Evolutionary conservation across 2,113 vertebrate species (phyloP), one percentile per base, ranked within the genome.

Genomic region (Clarias batrachus): DNA sequence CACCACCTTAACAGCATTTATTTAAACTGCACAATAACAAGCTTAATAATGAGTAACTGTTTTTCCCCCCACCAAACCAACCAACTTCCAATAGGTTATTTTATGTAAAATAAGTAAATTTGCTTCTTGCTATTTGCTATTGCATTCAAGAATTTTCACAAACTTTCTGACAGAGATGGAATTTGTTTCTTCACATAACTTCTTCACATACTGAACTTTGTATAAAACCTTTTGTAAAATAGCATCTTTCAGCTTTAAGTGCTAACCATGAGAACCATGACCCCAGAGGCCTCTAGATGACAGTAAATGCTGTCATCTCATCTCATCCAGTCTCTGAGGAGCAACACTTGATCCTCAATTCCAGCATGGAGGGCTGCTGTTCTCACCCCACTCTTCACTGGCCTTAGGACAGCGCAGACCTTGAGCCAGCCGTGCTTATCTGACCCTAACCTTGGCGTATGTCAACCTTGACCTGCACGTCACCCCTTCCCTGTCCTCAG

Each of bases 401-500:
- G 92, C 94, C 91, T 82, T 93, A 94, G 94, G 93, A 92, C 93
- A 91, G 92, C 88, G 93, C 92, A 91, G 93, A 93, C 93, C 93
- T 81, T 60, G 81, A 94, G 93, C 91, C 93, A 94, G 93, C 92
- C 90, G 86, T 92, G 94, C 94, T 95, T 94, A 96, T 95, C 94
- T 96, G 95, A 95, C 94, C 95, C 95, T 94, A 93, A 95, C 95
- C 93, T 95, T 95, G 95, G 94, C 94, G 94, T 95, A 95, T 96
- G 95, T 95, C 95, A 94, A 95, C 95, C 95, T 96, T 96, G 95
- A 96, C 95, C 94, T 91, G 89, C 91, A 93, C 91, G 92, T 95
- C 93, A 95, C 94, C 94, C 92, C 86, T 90, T 94, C 89, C 89
- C 92, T 91, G 87, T 94, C 93, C 94, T 94, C 92, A 87, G 93